Base-by-base conservation (phyloP, 2,113 vertebrate species). In the Gallinago jamesoni region DNA sequence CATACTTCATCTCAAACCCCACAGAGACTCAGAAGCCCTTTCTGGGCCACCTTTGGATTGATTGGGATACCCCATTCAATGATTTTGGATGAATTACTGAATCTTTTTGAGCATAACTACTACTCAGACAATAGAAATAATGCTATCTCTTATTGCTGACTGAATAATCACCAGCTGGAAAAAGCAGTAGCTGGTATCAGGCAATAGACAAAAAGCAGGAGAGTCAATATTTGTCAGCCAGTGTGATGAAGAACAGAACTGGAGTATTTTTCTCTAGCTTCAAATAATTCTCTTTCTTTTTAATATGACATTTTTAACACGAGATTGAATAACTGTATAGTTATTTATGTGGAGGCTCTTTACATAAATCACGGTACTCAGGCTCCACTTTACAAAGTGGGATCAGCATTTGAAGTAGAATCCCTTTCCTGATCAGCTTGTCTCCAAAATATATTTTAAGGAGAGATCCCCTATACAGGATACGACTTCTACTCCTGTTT, bases 1-100 rank as follows among this genome's bases (percentile, higher is more conserved):
- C 73, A 80, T 89, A 11, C 62, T 95, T 87, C 60, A 84, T 75
- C 66, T 92, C 73, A 81, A 95, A 93, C 68, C 53, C 35, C 83
- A 76, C 68, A 52, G 66, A 84, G 41, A 68, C 62, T 87, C 62
- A 87, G 77, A 53, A 94, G 57, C 53, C 41, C 10, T 78, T 87
- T 73, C 76, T 75, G 25, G 87, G 62, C 64, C 86, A 89, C 83
- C 72, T 95, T 94, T 8, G 0, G 66, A 84, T 82, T 48, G 80
- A 92, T 95, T 66, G 87, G 91, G 90, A 76, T 84, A 79, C 22
- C 55, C 70, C 50, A 69, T 84, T 95, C 86, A 66, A 39, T 37
- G 22, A 72, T 75, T 95, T 55, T 45, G 28, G 35, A 41, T 92
- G 80, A 94, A 86, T 94, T 80, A 87, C 13, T 68, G 53, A 63